Conservation (phyloP, 2,797 vertebrate species). For the Leptodactylus fallax region DNA sequence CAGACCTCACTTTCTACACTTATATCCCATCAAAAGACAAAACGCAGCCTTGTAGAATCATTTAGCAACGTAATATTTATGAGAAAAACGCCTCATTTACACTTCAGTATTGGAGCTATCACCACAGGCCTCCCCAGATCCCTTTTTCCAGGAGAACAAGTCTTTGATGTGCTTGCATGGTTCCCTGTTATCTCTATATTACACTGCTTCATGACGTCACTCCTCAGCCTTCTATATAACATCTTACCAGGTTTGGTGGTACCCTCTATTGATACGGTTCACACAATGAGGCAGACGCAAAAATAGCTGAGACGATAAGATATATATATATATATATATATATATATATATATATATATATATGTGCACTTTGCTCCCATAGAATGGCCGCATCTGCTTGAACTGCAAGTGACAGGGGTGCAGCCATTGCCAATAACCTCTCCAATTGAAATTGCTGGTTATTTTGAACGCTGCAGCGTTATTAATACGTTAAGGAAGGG, state of each 20-base stretch:
- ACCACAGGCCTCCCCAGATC: conserved; percentile 36
- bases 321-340: conserved; percentile 15
- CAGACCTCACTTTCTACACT: not conserved
- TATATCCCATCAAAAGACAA: conserved; percentile 39
- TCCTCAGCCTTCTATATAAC: not conserved
- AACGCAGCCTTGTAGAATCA: conserved; percentile 32
- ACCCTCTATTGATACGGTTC: not conserved
- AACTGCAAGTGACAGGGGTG: conserved; percentile 66
- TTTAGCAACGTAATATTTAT: conserved; percentile 45
- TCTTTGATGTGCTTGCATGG: conserved; percentile 13
- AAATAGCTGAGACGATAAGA: not conserved
- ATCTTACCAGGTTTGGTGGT: not conserved
- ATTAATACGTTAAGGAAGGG: conserved; percentile 84
- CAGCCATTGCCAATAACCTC: conserved; percentile 67
- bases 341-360: conserved; percentile 1
- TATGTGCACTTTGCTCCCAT: not conserved
- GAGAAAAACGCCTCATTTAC: conserved; percentile 49
- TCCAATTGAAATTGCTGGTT: conserved; percentile 71
- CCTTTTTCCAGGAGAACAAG: conserved; percentile 7
- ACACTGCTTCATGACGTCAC: conserved; percentile 31
- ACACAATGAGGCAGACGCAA: not conserved
- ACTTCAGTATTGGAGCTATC: conserved; percentile 37
- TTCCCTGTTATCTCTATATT: conserved; percentile 14
- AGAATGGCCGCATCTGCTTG: not conserved
- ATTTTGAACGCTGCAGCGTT: conserved; percentile 84